Percentiles rank a stretch among this genome's conserved stretches.
These are phyloP conservation scores for Girardinus metallicus DNA, from an alignment of 2,797 vertebrate genomes.

Conservation along the genomic window DNA sequence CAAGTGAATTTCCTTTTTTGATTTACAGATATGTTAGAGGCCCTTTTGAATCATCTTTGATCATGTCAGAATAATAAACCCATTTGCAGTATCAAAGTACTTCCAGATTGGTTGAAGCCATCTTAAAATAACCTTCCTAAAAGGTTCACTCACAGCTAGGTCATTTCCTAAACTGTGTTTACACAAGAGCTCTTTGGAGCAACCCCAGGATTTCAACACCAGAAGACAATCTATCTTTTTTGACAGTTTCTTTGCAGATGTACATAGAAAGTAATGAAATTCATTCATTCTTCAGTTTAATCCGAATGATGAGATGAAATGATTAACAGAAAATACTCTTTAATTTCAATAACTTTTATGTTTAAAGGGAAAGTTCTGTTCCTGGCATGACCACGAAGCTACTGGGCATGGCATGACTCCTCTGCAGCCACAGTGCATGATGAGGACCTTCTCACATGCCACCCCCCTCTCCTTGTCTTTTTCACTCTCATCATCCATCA, in stretches of 20 bases:
- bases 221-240: neutral
- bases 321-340: neutral
- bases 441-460: slow-evolving; percentile 31
- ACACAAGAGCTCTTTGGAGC: neutral
- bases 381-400: slow-evolving; percentile 25
- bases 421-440: slow-evolving; percentile 33
- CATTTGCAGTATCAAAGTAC: neutral
- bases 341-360: neutral
- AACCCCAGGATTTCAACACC: neutral
- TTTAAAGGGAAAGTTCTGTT: slow-evolving; percentile 8
- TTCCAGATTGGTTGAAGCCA: neutral
- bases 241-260: neutral
- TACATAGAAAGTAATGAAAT: neutral
- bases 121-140: slow-evolving; percentile 9
- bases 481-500: slow-evolving; percentile 61
- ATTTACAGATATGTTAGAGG: slow-evolving; percentile 18
- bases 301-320: neutral
- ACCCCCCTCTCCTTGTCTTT: slow-evolving; percentile 53
- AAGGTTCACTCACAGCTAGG: neutral
- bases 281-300: neutral
- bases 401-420: slow-evolving; percentile 42
- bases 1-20: slow-evolving; percentile 2
- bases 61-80: slow-evolving; percentile 4
- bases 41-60: neutral
- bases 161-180: neutral